Base-by-base conservation (phyloP, 2,888 invertebrate species). In the Dryobota labecula region DNA sequence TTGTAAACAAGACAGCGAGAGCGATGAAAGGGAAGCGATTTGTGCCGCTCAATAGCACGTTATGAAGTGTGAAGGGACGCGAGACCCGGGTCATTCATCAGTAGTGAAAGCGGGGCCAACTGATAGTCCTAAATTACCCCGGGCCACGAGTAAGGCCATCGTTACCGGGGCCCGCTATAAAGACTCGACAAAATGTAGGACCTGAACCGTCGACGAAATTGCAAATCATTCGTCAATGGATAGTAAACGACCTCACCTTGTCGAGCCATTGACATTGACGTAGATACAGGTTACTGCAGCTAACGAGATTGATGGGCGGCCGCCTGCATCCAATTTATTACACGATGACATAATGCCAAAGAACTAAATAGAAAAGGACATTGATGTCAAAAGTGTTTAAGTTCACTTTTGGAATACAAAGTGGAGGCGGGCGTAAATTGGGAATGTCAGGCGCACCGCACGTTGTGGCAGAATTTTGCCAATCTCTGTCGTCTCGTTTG, bases 21-120 rank as follows among this genome's bases (percentile, higher is more conserved):
- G 89, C 91, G 90, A 90, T 92, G 93, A 94, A 94, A 93, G 89
- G 89, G 91, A 93, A 93, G 92, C 90, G 90, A 92, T 94, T 91
- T 92, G 91, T 91, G 89, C 84, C 88, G 88, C 86, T 90, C 88
- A 89, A 91, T 88, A 88, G 89, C 87, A 84, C 85, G 88, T 86
- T 88, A 88, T 85, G 90, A 90, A 89, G 88, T 90, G 90, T 88
- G 86, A 90, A 91, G 92, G 90, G 90, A 90, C 88, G 87, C 85
- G 83, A 84, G 88, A 84, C 88, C 85, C 86, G 85, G 92, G 93
- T 94, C 92, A 92, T 92, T 93, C 92, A 92, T 93, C 91, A 90
- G 89, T 81, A 87, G 93, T 92, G 95, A 94, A 95, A 94, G 94
- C 92, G 88, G 87, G 84, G 85, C 85, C 86, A 88, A 89, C 86